phyloP scores from a whole-genome alignment of 2,797 vertebrate genomes.

The Graptemys geographica region DNA sequence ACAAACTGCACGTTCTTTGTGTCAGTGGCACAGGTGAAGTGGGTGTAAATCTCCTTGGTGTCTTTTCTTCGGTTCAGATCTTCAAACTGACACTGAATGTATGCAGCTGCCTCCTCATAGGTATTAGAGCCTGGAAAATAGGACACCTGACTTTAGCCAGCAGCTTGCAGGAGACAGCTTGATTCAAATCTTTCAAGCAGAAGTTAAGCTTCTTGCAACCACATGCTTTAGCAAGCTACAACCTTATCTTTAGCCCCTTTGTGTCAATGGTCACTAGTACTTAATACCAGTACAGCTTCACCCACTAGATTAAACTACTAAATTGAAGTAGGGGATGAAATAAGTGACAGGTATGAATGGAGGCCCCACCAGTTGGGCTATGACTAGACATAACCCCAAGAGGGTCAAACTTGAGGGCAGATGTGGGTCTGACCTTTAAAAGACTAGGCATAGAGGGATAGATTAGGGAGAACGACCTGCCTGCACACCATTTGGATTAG shows the following conservation, averaged over 20 bases:
- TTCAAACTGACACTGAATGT: slow-evolving; percentile 97
- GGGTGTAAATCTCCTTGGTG: slow-evolving; percentile 98
- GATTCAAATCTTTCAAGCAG: slow-evolving; percentile 40
- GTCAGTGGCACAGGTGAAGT: slow-evolving; percentile 98
- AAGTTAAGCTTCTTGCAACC: slow-evolving; percentile 43
- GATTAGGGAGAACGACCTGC: not conserved
- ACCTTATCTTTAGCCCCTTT: slow-evolving; percentile 35
- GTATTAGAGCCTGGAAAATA: slow-evolving; percentile 85
- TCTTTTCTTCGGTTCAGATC: slow-evolving; percentile 94
- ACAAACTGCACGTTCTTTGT: slow-evolving; percentile 99
- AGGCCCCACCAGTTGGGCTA: not conserved
- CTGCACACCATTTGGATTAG: not conserved
- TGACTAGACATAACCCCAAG: not conserved
- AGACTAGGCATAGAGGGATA: not conserved
- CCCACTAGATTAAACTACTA: rapidly evolving
- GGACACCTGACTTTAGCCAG: not conserved
- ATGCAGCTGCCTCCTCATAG: slow-evolving; percentile 93
- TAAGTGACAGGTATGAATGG: not conserved
- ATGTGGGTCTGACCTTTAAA: not conserved
- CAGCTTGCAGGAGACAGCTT: not conserved
- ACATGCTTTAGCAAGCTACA: slow-evolving; percentile 50
- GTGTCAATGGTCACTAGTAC: not conserved
- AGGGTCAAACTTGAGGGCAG: not conserved
- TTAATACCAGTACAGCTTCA: not conserved
- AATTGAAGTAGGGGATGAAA: not conserved